These are phyloP conservation scores for Brachystomella parvula DNA, from an alignment of 1,140 invertebrate species.

Conservation along the genomic window DNA sequence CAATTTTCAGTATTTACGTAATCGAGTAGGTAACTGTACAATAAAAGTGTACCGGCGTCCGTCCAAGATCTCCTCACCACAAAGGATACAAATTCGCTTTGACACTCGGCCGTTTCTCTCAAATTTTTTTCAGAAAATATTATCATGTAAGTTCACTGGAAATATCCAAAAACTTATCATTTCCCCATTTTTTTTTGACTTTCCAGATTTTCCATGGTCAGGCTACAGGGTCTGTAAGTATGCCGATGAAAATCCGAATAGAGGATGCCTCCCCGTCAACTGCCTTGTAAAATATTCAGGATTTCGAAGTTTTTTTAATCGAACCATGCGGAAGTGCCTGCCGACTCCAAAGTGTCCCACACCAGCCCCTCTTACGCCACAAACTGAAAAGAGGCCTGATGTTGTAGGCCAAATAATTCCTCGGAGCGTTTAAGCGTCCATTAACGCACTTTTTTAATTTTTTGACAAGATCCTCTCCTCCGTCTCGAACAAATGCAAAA, in stretches of 20 bases:
- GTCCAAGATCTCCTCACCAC: background rate
- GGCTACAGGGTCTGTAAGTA: background rate
- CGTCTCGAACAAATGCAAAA: background rate
- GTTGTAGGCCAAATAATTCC: background rate
- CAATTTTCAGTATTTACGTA: background rate
- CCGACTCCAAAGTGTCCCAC: background rate
- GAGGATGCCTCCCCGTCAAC: background rate
- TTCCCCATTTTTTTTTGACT: background rate
- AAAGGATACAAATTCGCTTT: background rate
- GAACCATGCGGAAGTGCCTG: background rate
- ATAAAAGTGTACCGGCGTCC: background rate
- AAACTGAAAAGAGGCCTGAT: background rate
- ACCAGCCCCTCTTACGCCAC: background rate
- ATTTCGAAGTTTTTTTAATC: background rate
- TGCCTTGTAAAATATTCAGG: slow-evolving; percentile 2
- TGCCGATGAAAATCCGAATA: background rate
- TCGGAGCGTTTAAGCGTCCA: background rate
- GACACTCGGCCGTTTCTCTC: background rate
- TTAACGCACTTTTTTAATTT: background rate
- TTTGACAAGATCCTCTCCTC: background rate
- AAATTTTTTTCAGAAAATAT: background rate
- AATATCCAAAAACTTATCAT: background rate
- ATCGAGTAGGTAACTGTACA: background rate
- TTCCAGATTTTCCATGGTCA: background rate
- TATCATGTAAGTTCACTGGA: background rate